These are phyloP conservation scores for Blastomussa wellsi DNA, from an alignment of 92 coral and sea anemone genomes.

Conservation along the genomic window DNA sequence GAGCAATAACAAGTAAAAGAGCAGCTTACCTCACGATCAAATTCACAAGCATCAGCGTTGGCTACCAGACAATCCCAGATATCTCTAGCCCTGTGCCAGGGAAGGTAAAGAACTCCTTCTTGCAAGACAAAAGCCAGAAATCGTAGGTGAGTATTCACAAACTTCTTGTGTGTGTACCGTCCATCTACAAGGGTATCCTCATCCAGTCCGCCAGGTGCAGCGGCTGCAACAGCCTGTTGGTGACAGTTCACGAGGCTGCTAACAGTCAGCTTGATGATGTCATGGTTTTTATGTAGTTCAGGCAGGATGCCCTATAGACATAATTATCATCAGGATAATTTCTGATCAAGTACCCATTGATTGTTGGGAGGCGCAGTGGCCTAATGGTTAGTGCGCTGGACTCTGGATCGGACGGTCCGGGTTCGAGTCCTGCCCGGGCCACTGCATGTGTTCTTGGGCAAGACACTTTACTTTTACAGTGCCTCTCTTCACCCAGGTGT, in stretches of 20 bases:
- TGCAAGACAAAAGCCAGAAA: slow-evolving; percentile 85
- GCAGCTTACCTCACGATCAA: slow-evolving; percentile 76
- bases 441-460: too few relatives aligned
- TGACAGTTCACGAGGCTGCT: slow-evolving; percentile 83
- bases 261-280: slow-evolving; percentile 80
- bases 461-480: too few relatives aligned
- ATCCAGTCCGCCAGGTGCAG: slow-evolving; percentile 57
- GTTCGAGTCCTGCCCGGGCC: too few relatives aligned
- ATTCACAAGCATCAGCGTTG: slow-evolving; percentile 76
- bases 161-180: slow-evolving; percentile 75
- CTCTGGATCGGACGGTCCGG: too few relatives aligned
- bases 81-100: slow-evolving; percentile 85
- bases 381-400: too few relatives aligned
- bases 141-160: slow-evolving; percentile 68
- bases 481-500: too few relatives aligned
- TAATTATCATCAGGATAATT: not conserved
- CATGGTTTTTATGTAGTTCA: slow-evolving; percentile 79
- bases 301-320: slow-evolving; percentile 75
- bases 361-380: too few relatives aligned
- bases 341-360: not conserved
- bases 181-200: slow-evolving; percentile 88
- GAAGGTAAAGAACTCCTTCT: slow-evolving; percentile 81
- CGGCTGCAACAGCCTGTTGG: slow-evolving; percentile 73
- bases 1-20: not conserved
- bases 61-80: slow-evolving; percentile 84